These are phyloP conservation scores for Eulemur rubriventer DNA, from an alignment of 2,797 vertebrate genomes.

Conservation along the genomic window DNA sequence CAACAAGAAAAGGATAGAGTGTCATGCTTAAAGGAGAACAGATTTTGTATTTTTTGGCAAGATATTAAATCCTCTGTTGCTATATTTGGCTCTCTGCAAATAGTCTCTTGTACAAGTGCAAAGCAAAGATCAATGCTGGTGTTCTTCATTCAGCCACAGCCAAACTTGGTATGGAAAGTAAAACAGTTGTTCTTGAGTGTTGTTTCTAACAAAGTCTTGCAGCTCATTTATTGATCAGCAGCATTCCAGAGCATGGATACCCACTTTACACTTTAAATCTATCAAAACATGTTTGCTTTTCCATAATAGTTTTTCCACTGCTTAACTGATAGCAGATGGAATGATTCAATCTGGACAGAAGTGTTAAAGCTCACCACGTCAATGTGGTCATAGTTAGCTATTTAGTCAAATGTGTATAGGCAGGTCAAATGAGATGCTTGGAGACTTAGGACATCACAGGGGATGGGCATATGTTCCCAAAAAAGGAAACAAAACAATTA, in stretches of 20 bases:
- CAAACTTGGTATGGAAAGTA: slow-evolving; percentile 83
- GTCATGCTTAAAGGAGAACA: slow-evolving; percentile 82
- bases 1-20: slow-evolving; percentile 80
- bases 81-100: slow-evolving; percentile 83
- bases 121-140: slow-evolving; percentile 81
- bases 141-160: slow-evolving; percentile 79
- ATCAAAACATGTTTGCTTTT: slow-evolving; percentile 78
- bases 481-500: slow-evolving; percentile 82
- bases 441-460: slow-evolving; percentile 75
- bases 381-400: neutral
- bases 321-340: slow-evolving; percentile 85
- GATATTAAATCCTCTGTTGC: slow-evolving; percentile 83
- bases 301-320: slow-evolving; percentile 51
- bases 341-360: slow-evolving; percentile 64
- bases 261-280: slow-evolving; percentile 67
- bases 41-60: slow-evolving; percentile 84
- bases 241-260: slow-evolving; percentile 68
- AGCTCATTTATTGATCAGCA: slow-evolving; percentile 61
- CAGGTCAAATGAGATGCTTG: slow-evolving; percentile 78
- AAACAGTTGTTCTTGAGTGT: slow-evolving; percentile 70
- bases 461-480: slow-evolving; percentile 74
- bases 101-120: slow-evolving; percentile 72
- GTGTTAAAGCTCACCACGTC: slow-evolving; percentile 60
- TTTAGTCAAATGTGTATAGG: slow-evolving; percentile 71
- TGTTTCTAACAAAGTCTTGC: slow-evolving; percentile 70